Conservation (phyloP, 1,140 invertebrate species). For the Manduca sexta region DNA sequence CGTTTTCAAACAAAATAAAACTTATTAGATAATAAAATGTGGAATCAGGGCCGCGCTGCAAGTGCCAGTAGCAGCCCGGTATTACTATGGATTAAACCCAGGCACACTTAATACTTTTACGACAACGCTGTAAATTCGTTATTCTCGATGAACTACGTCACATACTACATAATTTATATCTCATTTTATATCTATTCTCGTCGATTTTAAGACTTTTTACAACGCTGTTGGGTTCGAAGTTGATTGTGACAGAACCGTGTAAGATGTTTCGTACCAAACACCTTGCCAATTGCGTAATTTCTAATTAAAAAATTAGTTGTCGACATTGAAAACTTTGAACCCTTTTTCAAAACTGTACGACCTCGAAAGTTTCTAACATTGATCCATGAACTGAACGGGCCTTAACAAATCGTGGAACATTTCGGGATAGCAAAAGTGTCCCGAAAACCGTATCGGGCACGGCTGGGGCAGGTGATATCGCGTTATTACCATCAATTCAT, state of each 20-base stretch:
- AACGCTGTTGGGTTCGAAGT: too few relatives aligned
- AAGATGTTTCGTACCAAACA: too few relatives aligned
- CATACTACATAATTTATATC: constrained; percentile 36
- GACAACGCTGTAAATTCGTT: constrained; percentile 48
- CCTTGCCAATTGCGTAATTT: too few relatives aligned
- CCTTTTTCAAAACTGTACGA: too few relatives aligned
- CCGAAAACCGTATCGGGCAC: constrained; percentile 1
- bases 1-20: constrained; percentile 20
- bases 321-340: too few relatives aligned
- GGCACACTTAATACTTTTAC: constrained; percentile 50
- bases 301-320: too few relatives aligned
- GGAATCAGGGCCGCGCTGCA: constrained; percentile 31
- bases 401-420: too few relatives aligned
- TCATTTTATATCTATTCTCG: constrained; percentile 28
- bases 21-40: constrained; percentile 26
- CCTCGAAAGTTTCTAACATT: too few relatives aligned
- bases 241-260: too few relatives aligned
- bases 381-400: too few relatives aligned
- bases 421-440: too few relatives aligned
- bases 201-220: background rate
- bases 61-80: constrained; percentile 36
- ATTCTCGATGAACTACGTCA: constrained; percentile 40
- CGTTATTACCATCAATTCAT: constrained; percentile 40
- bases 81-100: constrained; percentile 42
- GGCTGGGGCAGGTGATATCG: constrained; percentile 23